Evolutionary conservation across 2,113 vertebrate species (phyloP).

Genomic region (Delphinapterus leucas): DNA sequence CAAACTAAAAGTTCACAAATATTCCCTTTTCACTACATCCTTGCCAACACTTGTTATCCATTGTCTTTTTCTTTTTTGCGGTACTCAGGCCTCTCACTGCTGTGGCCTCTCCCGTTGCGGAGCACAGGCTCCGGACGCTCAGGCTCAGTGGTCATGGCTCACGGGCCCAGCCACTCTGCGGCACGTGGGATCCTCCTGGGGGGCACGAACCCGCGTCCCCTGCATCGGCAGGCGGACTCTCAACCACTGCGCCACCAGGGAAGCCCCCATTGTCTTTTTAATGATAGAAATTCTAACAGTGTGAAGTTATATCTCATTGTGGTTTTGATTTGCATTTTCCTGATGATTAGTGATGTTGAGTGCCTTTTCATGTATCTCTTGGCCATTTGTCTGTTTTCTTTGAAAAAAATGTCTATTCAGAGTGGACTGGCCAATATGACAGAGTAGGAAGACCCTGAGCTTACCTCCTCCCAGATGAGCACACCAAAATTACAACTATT

Average conservation of each 20-base stretch:
- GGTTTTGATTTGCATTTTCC: neutral
- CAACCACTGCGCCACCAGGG: too few relatives aligned
- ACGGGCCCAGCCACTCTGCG: fast-evolving
- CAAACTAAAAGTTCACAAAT: neutral
- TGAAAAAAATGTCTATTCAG: neutral
- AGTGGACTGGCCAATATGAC: too few relatives aligned
- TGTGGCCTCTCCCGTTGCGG: too few relatives aligned
- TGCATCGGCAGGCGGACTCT: too few relatives aligned
- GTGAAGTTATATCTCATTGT: neutral
- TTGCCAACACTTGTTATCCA: neutral
- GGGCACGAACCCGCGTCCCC: too few relatives aligned
- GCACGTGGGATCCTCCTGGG: too few relatives aligned
- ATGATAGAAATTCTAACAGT: neutral
- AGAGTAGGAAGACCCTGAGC: too few relatives aligned
- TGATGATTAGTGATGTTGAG: neutral
- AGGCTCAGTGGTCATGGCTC: too few relatives aligned
- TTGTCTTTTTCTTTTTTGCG: neutral
- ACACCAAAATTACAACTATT: too few relatives aligned
- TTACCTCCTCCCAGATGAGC: too few relatives aligned
- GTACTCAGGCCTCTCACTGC: too few relatives aligned
- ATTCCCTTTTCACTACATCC: neutral
- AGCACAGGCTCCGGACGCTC: too few relatives aligned
- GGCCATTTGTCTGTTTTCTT: neutral
- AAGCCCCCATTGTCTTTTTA: neutral
- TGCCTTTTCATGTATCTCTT: neutral